Evolutionary conservation across 2,113 vertebrate genomes (phyloP).

Genomic region (Varanus salvator): DNA sequence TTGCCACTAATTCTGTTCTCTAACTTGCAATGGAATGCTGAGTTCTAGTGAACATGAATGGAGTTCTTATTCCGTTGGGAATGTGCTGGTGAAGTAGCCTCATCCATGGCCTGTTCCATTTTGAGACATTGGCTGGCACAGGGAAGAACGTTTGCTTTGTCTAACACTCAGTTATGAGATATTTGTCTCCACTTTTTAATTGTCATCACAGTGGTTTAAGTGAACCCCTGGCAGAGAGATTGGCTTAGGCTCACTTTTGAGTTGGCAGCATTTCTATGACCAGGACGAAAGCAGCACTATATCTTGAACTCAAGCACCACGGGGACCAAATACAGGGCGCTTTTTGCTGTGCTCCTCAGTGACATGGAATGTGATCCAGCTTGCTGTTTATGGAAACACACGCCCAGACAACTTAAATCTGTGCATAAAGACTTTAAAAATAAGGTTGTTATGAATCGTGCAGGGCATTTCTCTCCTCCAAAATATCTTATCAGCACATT

Average conservation of each 20-base stretch:
- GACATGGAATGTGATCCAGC: conserved; percentile 37
- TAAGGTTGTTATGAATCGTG: conserved; percentile 12
- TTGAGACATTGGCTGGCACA: neutral
- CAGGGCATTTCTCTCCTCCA: conserved; percentile 1
- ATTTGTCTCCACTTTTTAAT: neutral
- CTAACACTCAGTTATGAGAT: conserved; percentile 6
- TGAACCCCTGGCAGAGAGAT: neutral
- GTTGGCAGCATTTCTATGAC: conserved; percentile 1
- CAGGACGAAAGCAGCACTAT: conserved; percentile 13
- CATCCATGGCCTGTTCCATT: neutral
- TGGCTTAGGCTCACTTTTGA: neutral
- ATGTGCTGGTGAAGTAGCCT: neutral
- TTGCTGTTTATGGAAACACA: conserved; percentile 24
- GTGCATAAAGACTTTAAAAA: conserved; percentile 29
- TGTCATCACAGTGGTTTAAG: neutral
- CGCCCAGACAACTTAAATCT: conserved; percentile 26
- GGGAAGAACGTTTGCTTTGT: neutral
- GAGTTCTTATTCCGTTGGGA: neutral
- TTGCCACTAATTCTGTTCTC: neutral
- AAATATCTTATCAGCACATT: conserved; percentile 44
- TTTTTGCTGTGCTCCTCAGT: conserved; percentile 26
- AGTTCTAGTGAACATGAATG: neutral
- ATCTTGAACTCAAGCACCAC: neutral
- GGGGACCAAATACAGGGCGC: conserved; percentile 10
- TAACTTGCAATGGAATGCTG: neutral